phyloP scores from a whole-genome alignment of 2,888 invertebrate species.

The Rutpela maculata region DNA sequence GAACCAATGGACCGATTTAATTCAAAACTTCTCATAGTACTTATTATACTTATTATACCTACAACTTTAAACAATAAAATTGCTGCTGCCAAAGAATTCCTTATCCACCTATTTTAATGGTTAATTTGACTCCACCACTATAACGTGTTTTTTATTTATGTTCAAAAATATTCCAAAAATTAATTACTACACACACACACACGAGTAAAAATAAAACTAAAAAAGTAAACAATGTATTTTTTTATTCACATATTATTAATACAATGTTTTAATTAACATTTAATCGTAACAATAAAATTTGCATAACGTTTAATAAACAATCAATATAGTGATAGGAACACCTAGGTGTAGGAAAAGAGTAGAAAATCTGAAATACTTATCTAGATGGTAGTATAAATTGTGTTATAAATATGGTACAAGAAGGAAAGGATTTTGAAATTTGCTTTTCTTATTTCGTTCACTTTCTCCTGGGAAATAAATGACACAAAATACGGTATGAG shows the following conservation, averaged over 20 bases:
- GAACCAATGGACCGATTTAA: too few relatives aligned
- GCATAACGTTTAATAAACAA: background rate
- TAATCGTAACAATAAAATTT: background rate
- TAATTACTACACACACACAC: too few relatives aligned
- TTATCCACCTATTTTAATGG: too few relatives aligned
- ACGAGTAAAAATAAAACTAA: too few relatives aligned
- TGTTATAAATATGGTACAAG: constrained; percentile 37
- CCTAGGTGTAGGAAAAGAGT: background rate
- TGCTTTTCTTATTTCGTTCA: constrained; percentile 43
- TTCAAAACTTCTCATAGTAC: too few relatives aligned
- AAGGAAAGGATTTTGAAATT: constrained; percentile 44
- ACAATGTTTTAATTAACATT: background rate
- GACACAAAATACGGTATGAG: constrained; percentile 61
- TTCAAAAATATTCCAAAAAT: too few relatives aligned
- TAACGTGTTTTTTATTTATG: too few relatives aligned
- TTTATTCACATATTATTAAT: background rate
- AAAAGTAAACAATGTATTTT: too few relatives aligned
- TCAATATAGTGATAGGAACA: background rate
- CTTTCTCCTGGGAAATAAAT: constrained; percentile 65
- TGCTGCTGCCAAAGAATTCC: too few relatives aligned
- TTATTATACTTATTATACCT: too few relatives aligned
- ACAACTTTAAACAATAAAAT: too few relatives aligned
- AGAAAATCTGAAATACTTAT: constrained; percentile 19
- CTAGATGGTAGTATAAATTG: constrained; percentile 21
- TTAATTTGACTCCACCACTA: too few relatives aligned